These are phyloP conservation scores for Sus scrofa DNA, from an alignment of 2,113 vertebrate species.

Conservation along the genomic window DNA sequence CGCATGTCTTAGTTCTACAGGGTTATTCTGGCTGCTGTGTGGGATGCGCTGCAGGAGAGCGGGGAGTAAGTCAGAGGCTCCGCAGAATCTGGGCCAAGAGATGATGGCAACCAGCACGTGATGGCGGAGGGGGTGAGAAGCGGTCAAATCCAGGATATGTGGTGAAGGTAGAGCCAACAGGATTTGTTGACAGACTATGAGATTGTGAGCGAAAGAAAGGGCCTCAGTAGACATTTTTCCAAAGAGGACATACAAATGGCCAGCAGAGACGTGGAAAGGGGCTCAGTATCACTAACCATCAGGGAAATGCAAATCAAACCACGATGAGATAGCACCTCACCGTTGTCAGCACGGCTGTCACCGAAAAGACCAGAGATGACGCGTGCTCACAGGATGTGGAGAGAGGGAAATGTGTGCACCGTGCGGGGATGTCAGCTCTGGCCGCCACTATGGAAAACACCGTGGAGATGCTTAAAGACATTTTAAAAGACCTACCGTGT, in stretches of 20 bases:
- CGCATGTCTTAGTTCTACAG: not conserved
- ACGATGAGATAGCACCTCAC: not conserved
- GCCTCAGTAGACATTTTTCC: not conserved
- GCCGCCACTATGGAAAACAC: not conserved
- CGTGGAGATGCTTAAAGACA: not conserved
- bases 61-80: not conserved
- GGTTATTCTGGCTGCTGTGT: not conserved
- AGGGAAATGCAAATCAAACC: not conserved
- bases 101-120: not conserved
- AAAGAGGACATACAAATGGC: not conserved
- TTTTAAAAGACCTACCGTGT: not conserved
- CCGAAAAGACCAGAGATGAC: not conserved
- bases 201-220: conserved; percentile 3
- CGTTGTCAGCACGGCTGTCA: not conserved
- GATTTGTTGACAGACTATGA: not conserved
- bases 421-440: not conserved
- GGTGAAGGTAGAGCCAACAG: not conserved
- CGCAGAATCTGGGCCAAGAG: not conserved
- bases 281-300: not conserved
- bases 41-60: not conserved
- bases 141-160: not conserved
- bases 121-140: not conserved
- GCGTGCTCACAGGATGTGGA: not conserved
- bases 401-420: not conserved
- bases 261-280: not conserved